Base-by-base conservation (phyloP, 1,140 invertebrate genomes). In the Ceratoteleas bidentatus region DNA sequence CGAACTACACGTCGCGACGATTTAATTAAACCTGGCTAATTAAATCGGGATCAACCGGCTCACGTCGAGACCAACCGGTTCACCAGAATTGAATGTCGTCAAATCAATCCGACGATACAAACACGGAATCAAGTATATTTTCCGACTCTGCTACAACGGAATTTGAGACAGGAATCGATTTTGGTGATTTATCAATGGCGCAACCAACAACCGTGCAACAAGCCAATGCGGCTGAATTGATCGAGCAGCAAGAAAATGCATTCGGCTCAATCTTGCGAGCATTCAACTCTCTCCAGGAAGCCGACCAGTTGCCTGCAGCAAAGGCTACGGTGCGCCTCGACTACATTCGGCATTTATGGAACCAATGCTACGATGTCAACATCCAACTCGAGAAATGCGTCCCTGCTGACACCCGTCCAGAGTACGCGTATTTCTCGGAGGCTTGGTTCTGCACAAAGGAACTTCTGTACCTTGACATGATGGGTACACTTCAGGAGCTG, bases 1-100 rank as follows among this genome's bases (percentile, higher is more conserved):
- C 38, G 38, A 11, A 8, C 6, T 40, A 40, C 38, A 40, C 38
- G 38, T 40, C 38, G 38, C 38, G 38, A 2, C 38, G 38, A 40
- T 40, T 40, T 40, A 40, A 40, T 40, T 40, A 40, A 40, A 40
- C 38, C 38, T 40, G 38, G 38, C 11, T 40, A 40, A 40, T 40
- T 40, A 40, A 40, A 40, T 40, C 38, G 38, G 6, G 38, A 40
- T 40, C 24, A 40, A 4, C 24, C 24, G 24, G 24, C 4, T 24
- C 24, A 24, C 24, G n/a, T 40, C 38, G 38, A 40, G 38, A 40
- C 6, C 24, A 40, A 4, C 24, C 24, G 24, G 24, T 24, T 24
- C 24, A 24, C 24, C 24, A 4, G 24, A 4, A 24, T 24, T 24
- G 24, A 24, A 24, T 24, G 24, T 24, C 24, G 24, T 24, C 24